Conservation (phyloP, 1,140 invertebrate genomes). For the Scaptomyza pallida region DNA sequence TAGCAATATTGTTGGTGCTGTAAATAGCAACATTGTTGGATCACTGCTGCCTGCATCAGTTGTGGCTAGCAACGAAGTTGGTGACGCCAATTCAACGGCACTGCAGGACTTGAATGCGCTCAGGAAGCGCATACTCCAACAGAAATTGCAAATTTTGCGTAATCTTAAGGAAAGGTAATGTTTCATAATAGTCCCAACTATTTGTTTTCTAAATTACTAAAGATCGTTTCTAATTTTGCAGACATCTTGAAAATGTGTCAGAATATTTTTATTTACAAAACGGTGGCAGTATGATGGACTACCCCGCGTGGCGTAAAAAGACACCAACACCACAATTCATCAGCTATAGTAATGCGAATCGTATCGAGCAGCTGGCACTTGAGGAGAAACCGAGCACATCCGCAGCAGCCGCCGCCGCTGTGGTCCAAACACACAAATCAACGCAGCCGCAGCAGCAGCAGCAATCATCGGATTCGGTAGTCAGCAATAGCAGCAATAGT, state of each 20-base stretch:
- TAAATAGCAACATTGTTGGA: conserved; percentile 67
- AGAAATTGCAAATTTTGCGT: conserved; percentile 79
- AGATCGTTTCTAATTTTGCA: conserved; percentile 46
- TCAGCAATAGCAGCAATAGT: conserved; percentile 24
- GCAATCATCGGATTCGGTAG: conserved; percentile 14
- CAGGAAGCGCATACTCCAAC: conserved; percentile 81
- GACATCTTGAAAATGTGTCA: conserved; percentile 91
- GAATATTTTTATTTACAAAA: conserved; percentile 94
- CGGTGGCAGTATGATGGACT: conserved; percentile 94
- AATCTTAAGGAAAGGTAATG: conserved; percentile 82
- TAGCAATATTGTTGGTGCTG: conserved; percentile 53
- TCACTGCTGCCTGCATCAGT: conserved; percentile 64
- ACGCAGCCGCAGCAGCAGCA: conserved; percentile 14
- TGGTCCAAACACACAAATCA: conserved; percentile 50
- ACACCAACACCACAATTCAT: conserved; percentile 89
- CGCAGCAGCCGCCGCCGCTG: conserved; percentile 52
- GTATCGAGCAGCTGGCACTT: conserved; percentile 87
- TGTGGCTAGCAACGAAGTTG: conserved; percentile 56
- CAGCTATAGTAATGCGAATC: conserved; percentile 90
- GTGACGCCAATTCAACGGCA: conserved; percentile 53
- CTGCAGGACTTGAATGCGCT: conserved; percentile 75
- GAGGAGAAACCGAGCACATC: conserved; percentile 81
- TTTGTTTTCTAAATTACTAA: neutral
- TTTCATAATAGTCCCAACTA: neutral
- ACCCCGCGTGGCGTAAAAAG: conserved; percentile 91